phyloP scores from a whole-genome alignment of 2,888 invertebrate species.

The Artemia sinica region DNA sequence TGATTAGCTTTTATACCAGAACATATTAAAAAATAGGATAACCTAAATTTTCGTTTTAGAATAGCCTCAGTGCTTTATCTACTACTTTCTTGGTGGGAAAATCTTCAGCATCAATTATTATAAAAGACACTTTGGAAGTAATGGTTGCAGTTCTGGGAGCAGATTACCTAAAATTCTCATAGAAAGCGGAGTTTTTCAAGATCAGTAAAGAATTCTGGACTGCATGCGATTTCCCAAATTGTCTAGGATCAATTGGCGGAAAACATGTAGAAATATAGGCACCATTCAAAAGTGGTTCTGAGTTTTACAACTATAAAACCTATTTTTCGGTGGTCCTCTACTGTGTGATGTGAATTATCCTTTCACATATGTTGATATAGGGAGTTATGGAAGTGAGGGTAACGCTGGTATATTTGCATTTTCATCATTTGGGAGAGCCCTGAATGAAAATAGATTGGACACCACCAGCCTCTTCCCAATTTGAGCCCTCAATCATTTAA shows the following conservation, averaged over 20 bases:
- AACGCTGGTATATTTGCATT: neutral
- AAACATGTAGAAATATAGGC: too few species aligned
- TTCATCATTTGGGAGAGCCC: neutral
- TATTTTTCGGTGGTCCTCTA: too few species aligned
- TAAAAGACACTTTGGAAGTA: constrained; percentile 10
- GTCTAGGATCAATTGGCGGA: neutral
- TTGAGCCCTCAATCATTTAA: neutral
- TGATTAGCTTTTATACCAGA: too few species aligned
- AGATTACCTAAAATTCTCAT: constrained; percentile 1
- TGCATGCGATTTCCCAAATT: neutral
- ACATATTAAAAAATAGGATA: too few species aligned
- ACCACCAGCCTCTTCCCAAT: neutral
- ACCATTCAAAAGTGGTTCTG: too few species aligned
- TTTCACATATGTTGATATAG: too few species aligned
- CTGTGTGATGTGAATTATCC: too few species aligned
- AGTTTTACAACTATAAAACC: too few species aligned
- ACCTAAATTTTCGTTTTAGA: too few species aligned
- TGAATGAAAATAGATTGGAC: constrained; percentile 9
- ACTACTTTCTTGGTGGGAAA: too few species aligned
- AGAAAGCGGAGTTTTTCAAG: neutral
- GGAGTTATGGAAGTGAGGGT: too few species aligned
- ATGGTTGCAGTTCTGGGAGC: neutral
- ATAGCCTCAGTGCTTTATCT: too few species aligned
- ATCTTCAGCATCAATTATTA: neutral
- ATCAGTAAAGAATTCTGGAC: constrained; percentile 7